Evolutionary conservation across 2,113 vertebrate genomes (phyloP), one percentile per base, ranked within the genome.

Genomic region (Sorex fumeus): DNA sequence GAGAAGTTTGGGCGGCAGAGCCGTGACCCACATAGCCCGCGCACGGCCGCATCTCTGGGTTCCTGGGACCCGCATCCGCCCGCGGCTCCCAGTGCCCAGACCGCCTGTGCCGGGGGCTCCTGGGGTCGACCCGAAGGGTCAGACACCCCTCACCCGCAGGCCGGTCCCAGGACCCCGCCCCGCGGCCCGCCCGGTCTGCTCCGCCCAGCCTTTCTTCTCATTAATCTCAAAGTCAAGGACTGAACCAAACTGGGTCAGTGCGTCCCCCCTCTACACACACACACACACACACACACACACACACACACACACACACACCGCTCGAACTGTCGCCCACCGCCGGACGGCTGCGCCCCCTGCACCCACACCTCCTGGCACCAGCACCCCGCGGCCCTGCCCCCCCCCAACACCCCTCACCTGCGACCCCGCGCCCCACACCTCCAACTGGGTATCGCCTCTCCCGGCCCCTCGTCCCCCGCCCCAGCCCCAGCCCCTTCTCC

Each of bases 11-110:
- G 16, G 53, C 83, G 88, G 93, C 50, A 84, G 85, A 62, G 93
- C 95, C 62, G 3, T 97, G 97, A 97, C 97, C 97, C 95, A 97
- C 89, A 97, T 97, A 96, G 90, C 5, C 53, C 53, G 53, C 23
- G 4, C 19, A 40, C 70, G 4, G 70, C 64, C 64, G 50, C 84
- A 43, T 40, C 43, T 8, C 67, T 19, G 53, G 30, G 34, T 30
- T 83, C 30, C 57, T 53, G 27, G 66, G 28, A 28, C 66, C 66
- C 28, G 30, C 8, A 9, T 15, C 28, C 66, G 53, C 53, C 30
- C 30, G 9, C 8, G 8, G 83, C 90, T 45, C 72, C 40, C 71
- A 91, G n/a, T 40, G 34, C n/a, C 57, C 75, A 13, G 15, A 57
- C 7, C 23, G 88, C 50, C 18, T 30, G 50, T 87, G 86, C 50